These are phyloP conservation scores for Pachypeltis micranthus DNA, from an alignment of 1,140 invertebrate species.

Conservation along the genomic window DNA sequence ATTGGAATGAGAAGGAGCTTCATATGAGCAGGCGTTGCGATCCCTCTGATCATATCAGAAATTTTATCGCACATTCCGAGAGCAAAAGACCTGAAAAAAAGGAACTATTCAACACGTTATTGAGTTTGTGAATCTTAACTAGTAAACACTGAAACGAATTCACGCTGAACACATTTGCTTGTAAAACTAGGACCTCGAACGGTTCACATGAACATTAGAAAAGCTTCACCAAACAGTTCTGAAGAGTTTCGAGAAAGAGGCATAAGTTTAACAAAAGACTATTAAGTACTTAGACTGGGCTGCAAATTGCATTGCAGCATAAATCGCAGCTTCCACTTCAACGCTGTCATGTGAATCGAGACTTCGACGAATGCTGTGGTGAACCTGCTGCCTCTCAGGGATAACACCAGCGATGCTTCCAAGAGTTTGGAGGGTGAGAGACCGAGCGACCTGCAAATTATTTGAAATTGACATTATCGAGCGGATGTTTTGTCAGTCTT, in stretches of 20 bases:
- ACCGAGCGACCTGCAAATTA: conserved; percentile 64
- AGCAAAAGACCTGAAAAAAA: conserved; percentile 68
- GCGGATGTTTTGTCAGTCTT: too few species aligned
- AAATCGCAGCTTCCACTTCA: conserved; percentile 91
- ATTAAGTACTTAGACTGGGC: conserved; percentile 79
- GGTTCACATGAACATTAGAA: too few species aligned
- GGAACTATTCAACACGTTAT: background rate
- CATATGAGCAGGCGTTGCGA: conserved; percentile 81
- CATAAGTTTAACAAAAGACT: too few species aligned
- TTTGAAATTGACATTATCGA: conserved; percentile 5
- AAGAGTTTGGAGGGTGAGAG: conserved; percentile 76
- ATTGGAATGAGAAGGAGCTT: conserved; percentile 84
- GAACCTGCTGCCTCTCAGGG: conserved; percentile 84
- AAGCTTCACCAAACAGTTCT: too few species aligned
- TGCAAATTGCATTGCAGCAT: conserved; percentile 85
- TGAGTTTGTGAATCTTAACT: too few species aligned
- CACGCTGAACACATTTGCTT: too few species aligned
- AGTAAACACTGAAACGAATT: too few species aligned
- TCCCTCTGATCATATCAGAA: conserved; percentile 85
- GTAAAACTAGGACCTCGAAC: too few species aligned
- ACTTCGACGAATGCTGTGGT: conserved; percentile 82
- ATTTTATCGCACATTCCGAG: conserved; percentile 91
- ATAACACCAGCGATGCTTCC: conserved; percentile 87
- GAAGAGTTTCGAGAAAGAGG: too few species aligned
- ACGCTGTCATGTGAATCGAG: conserved; percentile 90